These are phyloP conservation scores for Pandion haliaetus DNA, from an alignment of 2,113 vertebrate species.

Conservation along the genomic window DNA sequence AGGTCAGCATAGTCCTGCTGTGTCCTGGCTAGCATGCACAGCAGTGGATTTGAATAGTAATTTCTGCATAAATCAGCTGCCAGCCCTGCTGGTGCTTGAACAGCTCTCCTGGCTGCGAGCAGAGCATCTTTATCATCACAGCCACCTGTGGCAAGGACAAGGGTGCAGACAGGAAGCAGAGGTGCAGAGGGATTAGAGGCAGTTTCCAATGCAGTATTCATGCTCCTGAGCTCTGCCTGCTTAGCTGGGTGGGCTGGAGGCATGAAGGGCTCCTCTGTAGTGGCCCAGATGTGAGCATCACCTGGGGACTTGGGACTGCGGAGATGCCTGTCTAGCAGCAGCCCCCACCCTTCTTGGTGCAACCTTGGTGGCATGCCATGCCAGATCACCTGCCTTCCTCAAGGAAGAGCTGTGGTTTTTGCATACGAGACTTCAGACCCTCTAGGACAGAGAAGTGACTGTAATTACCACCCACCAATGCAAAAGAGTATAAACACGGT, in stretches of 20 bases:
- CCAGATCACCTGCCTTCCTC: background rate
- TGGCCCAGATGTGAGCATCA: background rate
- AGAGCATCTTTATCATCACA: background rate
- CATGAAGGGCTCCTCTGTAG: background rate
- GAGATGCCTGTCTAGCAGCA: background rate
- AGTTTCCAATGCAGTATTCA: background rate
- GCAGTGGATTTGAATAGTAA: background rate
- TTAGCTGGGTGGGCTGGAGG: background rate
- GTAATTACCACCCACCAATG: background rate
- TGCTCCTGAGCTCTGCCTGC: background rate
- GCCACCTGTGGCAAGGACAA: rapidly evolving
- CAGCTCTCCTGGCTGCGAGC: background rate
- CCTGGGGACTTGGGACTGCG: background rate
- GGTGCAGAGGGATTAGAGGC: background rate
- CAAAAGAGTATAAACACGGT: background rate
- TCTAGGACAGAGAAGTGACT: background rate
- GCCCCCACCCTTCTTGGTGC: background rate
- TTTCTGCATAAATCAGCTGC: background rate
- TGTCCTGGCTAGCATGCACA: background rate
- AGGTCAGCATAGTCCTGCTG: background rate
- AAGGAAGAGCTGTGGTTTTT: background rate
- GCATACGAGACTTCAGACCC: background rate
- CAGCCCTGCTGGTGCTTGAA: rapidly evolving
- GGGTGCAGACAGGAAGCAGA: background rate
- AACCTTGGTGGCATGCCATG: background rate